These are phyloP conservation scores for Ecdyonurus torrentis DNA, from an alignment of 2,888 invertebrate species.

Conservation along the genomic window DNA sequence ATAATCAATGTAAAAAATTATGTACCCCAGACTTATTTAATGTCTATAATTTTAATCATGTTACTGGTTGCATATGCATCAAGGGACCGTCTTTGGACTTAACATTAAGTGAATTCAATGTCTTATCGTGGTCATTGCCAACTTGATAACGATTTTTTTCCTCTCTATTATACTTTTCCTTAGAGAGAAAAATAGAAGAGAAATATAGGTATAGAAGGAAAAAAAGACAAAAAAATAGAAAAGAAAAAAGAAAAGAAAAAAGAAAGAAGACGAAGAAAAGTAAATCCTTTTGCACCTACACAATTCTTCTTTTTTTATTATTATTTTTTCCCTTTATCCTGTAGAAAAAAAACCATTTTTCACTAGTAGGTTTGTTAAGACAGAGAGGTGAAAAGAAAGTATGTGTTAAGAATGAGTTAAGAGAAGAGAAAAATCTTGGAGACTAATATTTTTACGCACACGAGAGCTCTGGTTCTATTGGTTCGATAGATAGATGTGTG, in stretches of 20 bases:
- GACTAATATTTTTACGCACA: not conserved
- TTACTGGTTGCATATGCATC: too few species aligned
- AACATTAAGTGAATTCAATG: not conserved
- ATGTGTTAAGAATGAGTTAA: not conserved
- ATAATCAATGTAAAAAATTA: too few species aligned
- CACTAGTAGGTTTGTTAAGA: not conserved
- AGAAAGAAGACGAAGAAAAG: not conserved
- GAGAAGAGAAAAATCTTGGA: not conserved
- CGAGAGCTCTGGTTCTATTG: too few species aligned
- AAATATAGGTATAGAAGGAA: too few species aligned
- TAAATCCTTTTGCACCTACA: not conserved
- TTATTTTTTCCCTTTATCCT: not conserved
- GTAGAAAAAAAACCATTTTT: not conserved
- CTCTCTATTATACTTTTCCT: not conserved
- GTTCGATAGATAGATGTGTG: not conserved
- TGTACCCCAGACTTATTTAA: too few species aligned
- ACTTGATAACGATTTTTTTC: not conserved
- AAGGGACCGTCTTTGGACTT: too few species aligned
- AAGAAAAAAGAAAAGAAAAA: not conserved
- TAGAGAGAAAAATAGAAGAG: too few species aligned
- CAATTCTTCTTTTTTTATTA: not conserved
- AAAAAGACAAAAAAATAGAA: too few species aligned
- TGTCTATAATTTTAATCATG: too few species aligned
- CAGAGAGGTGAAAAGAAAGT: not conserved
- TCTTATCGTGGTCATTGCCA: not conserved